Base-by-base conservation (phyloP, 1,140 invertebrate species). In the Adoxophyes honmai region DNA sequence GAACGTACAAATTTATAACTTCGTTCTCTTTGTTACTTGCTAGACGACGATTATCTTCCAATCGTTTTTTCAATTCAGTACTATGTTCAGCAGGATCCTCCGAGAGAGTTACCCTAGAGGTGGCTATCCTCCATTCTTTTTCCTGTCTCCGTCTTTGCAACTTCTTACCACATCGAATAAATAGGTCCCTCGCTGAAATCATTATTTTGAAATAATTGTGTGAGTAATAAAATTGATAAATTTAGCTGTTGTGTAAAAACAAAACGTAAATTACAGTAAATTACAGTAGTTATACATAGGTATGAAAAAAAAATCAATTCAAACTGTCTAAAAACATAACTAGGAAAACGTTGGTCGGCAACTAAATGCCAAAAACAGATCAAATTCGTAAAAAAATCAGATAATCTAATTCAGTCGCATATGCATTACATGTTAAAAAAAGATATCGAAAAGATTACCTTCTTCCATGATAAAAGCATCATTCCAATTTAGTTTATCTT, bases 101-200 rank as follows among this genome's bases (percentile, higher is more conserved):
- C 10, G 73, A 70, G 7, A 61, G 15, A 2, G 68, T 44, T 35
- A 88, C 68, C 57, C 79, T 75, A 7, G 83, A 86, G 4, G 68
- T 70, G 9, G 81, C 81, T 48, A 81, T 48, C 48, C 83, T 70
- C 86, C 86, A 88, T 70, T 88, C 86, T 58, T 88, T 86, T 63
- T 88, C 86, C 64, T 88, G 86, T 58, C 86, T 68, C 4, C 86
- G 75, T 18, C 81, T 74, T 75, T 88, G 81, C n/a, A 88, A 60
- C 60, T 84, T 88, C 62, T 76, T 86, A n/a, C 86, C 86, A 67
- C 86, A 88, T 63, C 78, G 76, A 52, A 60, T 73, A 53, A 88
- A 88, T 37, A 88, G 64, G 57, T 86, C 81, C 9, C 81, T 73
- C 34, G 86, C 86, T 88, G 55, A 55, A 77, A 75, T n/a, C n/a